Percentiles rank a stretch among this genome's conserved stretches.
Conservation (phyloP, 2,113 vertebrate genomes). For the Colinus virginianus region DNA sequence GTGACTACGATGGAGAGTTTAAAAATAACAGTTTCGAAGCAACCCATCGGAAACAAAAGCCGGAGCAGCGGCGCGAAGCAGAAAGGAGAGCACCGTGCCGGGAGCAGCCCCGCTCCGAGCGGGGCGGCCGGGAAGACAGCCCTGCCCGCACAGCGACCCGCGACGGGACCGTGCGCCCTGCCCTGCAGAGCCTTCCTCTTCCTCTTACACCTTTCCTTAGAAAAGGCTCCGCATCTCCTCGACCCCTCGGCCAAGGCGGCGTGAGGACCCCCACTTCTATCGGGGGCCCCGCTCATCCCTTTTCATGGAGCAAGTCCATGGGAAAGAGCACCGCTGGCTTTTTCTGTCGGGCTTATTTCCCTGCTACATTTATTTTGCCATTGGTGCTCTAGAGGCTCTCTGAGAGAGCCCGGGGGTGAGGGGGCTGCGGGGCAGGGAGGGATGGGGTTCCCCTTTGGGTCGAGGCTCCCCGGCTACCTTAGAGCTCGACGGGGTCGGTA, state of each 20-base stretch:
- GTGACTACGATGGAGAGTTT: background rate
- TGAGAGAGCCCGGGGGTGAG: background rate
- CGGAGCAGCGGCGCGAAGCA: background rate
- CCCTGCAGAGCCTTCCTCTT: background rate
- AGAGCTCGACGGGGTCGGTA: background rate
- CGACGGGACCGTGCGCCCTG: background rate
- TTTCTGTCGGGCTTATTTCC: background rate
- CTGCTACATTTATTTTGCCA: conserved; percentile 4
- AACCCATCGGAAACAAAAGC: background rate
- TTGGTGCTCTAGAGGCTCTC: background rate
- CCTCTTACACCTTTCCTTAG: background rate
- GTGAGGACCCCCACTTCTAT: background rate
- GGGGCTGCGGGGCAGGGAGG: background rate
- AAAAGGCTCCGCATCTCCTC: background rate
- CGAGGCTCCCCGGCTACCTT: background rate
- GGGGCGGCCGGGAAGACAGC: background rate
- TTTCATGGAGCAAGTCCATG: background rate
- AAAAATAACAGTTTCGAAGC: background rate
- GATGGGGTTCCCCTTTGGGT: background rate
- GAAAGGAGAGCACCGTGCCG: background rate
- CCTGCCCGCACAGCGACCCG: rapidly evolving
- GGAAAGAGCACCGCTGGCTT: background rate
- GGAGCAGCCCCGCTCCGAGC: background rate
- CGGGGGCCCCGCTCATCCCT: background rate
- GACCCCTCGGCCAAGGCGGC: rapidly evolving